Base-by-base conservation (phyloP, 2,797 vertebrate genomes). In the Pipistrellus pygmaeus region DNA sequence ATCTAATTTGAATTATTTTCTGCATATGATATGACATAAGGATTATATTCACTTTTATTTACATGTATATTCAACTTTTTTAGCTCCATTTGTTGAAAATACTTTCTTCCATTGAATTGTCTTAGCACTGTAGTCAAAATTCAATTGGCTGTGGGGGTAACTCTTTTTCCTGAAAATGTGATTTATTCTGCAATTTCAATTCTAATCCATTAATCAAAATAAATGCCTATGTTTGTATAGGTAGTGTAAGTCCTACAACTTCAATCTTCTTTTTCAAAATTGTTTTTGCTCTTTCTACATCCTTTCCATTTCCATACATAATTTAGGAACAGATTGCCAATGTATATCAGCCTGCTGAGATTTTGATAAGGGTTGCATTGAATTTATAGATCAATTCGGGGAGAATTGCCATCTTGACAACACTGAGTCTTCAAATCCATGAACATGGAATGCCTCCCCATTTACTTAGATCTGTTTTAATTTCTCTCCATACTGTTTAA, bases 391-490 rank as follows among this genome's bases (percentile, higher is more conserved):
- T 81, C 60, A 92, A 64, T 92, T 86, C 90, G 23, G 17, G 38
- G 53, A 71, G 77, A 96, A 96, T 51, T 94, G 53, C 44, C 38
- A 57, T 86, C 51, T 68, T 92, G 72, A 84, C 25, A 93, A 85
- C 85, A 91, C 32, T 15, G 57, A 95, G 15, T 30, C 38, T 89
- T 93, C 81, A 92, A 88, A 90, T 95, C 75, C 88, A 96, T 94
- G 94, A 95, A 97, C 90, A 93, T 96, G 87, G 93, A 88, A 94
- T 97, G 38, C 57, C 85, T 94, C 13, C 71, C 72, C 64, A 69
- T 71, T 94, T 94, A 91, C 86, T 97, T 92, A 87, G 53, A 73
- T 72, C 23, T 38, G 11, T 88, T 96, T 94, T 78, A 89, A 95
- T 95, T 95, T 94, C 72, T 95, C 27, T 73, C 13, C 13, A 62